Percentiles rank a stretch among this genome's conserved stretches.
phyloP scores from a whole-genome alignment of 2,113 vertebrate species.

The Triplophysa siluroides region DNA sequence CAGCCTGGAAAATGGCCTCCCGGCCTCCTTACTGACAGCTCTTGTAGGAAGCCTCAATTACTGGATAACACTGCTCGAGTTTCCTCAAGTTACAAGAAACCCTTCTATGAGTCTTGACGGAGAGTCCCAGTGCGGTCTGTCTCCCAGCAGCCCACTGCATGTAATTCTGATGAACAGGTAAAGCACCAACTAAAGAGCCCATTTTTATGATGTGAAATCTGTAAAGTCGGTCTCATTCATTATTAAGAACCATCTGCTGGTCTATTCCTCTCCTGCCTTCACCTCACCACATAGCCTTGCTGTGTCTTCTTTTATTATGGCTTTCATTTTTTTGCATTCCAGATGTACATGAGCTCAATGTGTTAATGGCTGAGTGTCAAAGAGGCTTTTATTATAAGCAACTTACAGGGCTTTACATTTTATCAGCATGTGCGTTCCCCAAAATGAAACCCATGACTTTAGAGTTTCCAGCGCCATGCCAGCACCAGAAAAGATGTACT shows the following conservation, averaged over 20 bases:
- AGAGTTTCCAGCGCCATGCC: too few species aligned
- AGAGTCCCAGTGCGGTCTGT: constrained; percentile 6
- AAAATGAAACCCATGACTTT: too few species aligned
- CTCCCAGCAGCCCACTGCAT: constrained; percentile 7
- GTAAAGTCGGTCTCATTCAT: constrained; percentile 60
- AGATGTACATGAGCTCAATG: background rate
- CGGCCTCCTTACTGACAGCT: constrained; percentile 27
- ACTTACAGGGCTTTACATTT: too few species aligned
- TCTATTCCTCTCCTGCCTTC: constrained; percentile 25
- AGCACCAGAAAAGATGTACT: too few species aligned
- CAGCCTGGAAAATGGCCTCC: constrained; percentile 18
- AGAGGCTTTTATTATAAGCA: too few species aligned
- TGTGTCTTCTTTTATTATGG: constrained; percentile 45
- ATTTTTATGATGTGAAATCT: constrained; percentile 63
- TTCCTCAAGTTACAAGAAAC: constrained; percentile 54
- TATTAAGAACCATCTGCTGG: constrained; percentile 61
- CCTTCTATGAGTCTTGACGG: constrained; percentile 30
- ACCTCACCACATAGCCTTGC: constrained; percentile 5
- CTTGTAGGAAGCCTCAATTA: constrained; percentile 33
- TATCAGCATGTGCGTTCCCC: too few species aligned
- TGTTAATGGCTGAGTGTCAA: background rate
- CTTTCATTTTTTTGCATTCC: constrained; percentile 10
- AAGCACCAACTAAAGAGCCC: constrained; percentile 60
- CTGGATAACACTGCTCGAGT: constrained; percentile 44
- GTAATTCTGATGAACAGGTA: constrained; percentile 51